Evolutionary conservation across 2,888 invertebrate species (phyloP), one percentile per base, ranked within the genome.

Genomic region (Junonia oenone): DNA sequence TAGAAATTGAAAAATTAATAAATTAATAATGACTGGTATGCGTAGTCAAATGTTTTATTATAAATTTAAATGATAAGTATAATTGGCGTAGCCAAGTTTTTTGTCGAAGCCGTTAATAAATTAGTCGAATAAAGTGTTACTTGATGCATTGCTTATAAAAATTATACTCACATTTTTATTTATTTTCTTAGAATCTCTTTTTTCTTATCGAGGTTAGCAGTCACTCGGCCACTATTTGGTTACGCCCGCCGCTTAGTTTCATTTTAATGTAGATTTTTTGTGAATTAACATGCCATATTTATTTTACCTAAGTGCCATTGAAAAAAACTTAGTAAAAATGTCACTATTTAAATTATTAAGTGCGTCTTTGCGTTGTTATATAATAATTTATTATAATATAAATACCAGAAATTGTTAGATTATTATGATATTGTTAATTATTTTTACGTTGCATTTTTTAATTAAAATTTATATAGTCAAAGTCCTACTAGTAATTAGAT

Each of bases 401-500:
- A 43, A 31, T 31, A 54, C 47, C 37, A 47, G 19, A 13, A 27
- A 31, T 14, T 33, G 31, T 31, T 22, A 31, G 22, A 40, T 9
- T 29, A 15, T 22, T 46, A 14, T 38, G 31, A 35, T 50, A 26
- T 26, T 35, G 9, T 48, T 45, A n/a, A 45, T n/a, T 58, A 31
- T 38, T 15, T 38, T 27, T 26, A 38, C 37, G 56, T 62, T 61
- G 60, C 58, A 60, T 63, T 68, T n/a, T 67, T 66, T 61, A 55
- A 61, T 64, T 59, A 8, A 31, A 47, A 22, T 43, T 13, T 22
- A 22, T 43, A 9, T 43, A 64, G 64, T 62, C 55, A 67, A 71
- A 81, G 72, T 83, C 78, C 78, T 79, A 78, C 65, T 61, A 64
- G 58, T 61, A 58, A 55, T 59, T 81, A 81, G 75, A 70, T 78